Percentiles rank a stretch among this genome's conserved stretches.
Conservation (phyloP, 2,113 vertebrate genomes). For the Aphyosemion australe region DNA sequence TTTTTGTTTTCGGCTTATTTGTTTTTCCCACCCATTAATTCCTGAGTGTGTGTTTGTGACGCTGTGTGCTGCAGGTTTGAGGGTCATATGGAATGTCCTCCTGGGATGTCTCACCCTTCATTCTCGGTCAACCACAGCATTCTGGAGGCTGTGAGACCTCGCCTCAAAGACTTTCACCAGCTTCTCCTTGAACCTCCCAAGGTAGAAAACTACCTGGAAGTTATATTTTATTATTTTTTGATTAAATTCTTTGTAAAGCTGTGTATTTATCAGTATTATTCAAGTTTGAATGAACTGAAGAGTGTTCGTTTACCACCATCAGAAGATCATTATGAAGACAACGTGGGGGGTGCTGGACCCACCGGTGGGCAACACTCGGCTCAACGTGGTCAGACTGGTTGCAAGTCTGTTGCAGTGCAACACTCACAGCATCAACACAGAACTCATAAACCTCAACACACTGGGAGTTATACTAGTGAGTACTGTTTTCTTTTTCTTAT, state of each 20-base stretch:
- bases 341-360: slow-evolving; percentile 97
- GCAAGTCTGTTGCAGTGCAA: slow-evolving; percentile 94
- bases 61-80: slow-evolving; percentile 85
- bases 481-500: not conserved
- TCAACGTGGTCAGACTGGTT: slow-evolving; percentile 94
- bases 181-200: slow-evolving; percentile 96
- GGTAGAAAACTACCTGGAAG: slow-evolving; percentile 74
- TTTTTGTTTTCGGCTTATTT: no score
- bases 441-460: slow-evolving; percentile 94
- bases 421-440: slow-evolving; percentile 89
- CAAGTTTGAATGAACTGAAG: not conserved
- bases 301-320: slow-evolving; percentile 25
- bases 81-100: slow-evolving; percentile 95
- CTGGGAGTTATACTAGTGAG: slow-evolving; percentile 96
- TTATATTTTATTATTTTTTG: no score
- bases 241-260: not conserved
- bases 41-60: not conserved
- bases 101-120: slow-evolving; percentile 91
- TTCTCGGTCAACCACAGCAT: slow-evolving; percentile 95
- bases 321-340: slow-evolving; percentile 95
- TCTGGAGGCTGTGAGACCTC: slow-evolving; percentile 91
- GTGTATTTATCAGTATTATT: not conserved
- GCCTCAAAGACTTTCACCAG: slow-evolving; percentile 94
- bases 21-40: no score
- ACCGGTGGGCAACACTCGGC: slow-evolving; percentile 93